These are phyloP conservation scores for Halocynthia aurantium DNA, from an alignment of 23 tunicate species.

Conservation along the genomic window DNA sequence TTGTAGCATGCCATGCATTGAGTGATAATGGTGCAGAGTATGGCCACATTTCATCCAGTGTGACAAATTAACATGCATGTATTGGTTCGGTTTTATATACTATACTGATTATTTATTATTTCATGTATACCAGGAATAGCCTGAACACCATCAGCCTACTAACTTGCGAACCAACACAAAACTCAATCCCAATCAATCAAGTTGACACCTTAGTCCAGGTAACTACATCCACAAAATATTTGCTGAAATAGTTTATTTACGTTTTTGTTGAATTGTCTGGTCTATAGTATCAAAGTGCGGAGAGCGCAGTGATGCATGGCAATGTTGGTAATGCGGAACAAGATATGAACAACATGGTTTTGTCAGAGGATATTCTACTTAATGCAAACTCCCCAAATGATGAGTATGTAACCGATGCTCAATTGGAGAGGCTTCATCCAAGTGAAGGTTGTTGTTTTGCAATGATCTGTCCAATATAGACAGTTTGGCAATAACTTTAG, in stretches of 20 bases:
- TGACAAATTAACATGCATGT: no score
- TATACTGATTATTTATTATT: not conserved
- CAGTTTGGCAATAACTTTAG: no score
- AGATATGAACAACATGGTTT: not conserved
- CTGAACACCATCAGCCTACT: not conserved
- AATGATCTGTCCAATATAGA: not conserved
- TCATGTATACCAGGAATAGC: not conserved
- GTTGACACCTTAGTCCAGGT: not conserved
- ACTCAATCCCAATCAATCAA: not conserved
- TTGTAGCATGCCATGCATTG: no score
- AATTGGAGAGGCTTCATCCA: not conserved
- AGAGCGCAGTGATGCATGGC: not conserved
- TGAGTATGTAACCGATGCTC: not conserved
- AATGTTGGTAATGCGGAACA: not conserved
- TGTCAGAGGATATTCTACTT: not conserved
- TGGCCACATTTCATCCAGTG: no score
- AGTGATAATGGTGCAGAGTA: no score
- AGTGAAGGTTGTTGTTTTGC: constrained; percentile 2
- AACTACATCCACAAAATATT: not conserved
- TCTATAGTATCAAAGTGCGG: no score
- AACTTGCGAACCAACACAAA: not conserved
- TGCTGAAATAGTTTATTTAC: not conserved
- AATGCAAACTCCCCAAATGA: not conserved
- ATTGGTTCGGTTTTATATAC: no score
- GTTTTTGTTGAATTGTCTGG: no score